phyloP scores from a whole-genome alignment of 1,140 invertebrate species.

The Copidosoma floridanum region DNA sequence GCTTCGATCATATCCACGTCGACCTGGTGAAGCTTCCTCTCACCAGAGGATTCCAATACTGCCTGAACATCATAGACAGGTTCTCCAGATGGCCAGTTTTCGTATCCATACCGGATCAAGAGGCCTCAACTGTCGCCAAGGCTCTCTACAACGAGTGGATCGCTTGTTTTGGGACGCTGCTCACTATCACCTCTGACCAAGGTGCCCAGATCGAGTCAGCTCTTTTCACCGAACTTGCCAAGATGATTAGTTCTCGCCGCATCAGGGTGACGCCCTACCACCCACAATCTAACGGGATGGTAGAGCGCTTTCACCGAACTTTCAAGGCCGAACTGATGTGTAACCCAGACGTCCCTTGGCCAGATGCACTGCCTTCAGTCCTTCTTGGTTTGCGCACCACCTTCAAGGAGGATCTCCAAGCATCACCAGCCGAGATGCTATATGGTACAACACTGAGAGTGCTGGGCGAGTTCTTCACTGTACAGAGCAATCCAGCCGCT shows the following conservation, averaged over 20 bases:
- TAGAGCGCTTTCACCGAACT: too few relatives aligned
- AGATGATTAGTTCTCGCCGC: too few relatives aligned
- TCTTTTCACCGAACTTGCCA: too few relatives aligned
- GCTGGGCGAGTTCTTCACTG: slow-evolving; percentile 42
- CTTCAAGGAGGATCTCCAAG: slow-evolving; percentile 34
- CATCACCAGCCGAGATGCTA: slow-evolving; percentile 39
- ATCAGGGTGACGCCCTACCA: too few relatives aligned
- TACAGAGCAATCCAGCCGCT: slow-evolving; percentile 12
- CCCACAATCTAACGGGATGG: too few relatives aligned
- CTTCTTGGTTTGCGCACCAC: neutral
- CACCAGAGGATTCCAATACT: too few relatives aligned
- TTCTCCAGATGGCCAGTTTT: slow-evolving; percentile 55
- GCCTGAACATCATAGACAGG: too few relatives aligned
- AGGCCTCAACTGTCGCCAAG: slow-evolving; percentile 41
- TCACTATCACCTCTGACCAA: too few relatives aligned
- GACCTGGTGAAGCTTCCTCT: too few relatives aligned
- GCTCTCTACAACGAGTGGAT: slow-evolving; percentile 43
- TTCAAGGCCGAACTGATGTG: slow-evolving; percentile 1
- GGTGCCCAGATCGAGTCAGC: too few relatives aligned
- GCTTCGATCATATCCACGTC: too few relatives aligned
- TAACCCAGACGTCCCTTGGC: neutral
- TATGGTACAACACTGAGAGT: slow-evolving; percentile 40
- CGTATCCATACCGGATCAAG: too few relatives aligned
- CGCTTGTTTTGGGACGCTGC: slow-evolving; percentile 38
- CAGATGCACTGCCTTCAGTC: neutral